phyloP scores from a whole-genome alignment of 2,113 vertebrate genomes.

The Entomyzon cyanotis region DNA sequence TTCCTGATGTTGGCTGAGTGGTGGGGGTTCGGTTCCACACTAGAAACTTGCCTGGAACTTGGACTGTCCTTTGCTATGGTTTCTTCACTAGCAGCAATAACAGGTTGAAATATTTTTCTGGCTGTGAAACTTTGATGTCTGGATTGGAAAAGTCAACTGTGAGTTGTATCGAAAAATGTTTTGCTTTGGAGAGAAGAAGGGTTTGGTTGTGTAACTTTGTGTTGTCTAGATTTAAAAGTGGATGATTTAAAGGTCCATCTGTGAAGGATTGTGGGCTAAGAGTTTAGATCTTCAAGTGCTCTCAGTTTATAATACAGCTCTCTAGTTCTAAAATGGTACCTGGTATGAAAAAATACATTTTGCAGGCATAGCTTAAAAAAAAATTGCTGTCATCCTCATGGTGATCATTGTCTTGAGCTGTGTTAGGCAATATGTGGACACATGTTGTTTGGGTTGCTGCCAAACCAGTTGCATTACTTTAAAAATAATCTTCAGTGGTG shows the following conservation, averaged over 20 bases:
- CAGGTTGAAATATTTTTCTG: not conserved
- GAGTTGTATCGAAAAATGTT: not conserved
- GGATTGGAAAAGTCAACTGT: not conserved
- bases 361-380: not conserved
- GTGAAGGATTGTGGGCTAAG: not conserved
- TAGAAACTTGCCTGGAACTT: not conserved
- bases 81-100: not conserved
- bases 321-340: not conserved
- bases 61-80: not conserved
- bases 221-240: not conserved
- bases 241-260: not conserved
- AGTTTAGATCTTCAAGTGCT: not conserved
- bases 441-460: not conserved
- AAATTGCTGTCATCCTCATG: not conserved
- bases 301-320: not conserved
- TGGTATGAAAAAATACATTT: not conserved
- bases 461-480: not conserved
- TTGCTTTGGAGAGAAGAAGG: not conserved
- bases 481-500: not conserved
- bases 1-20: rapidly evolving
- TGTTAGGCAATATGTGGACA: not conserved
- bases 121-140: not conserved
- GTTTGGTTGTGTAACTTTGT: not conserved
- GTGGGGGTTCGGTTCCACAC: not conserved
- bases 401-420: not conserved